Percentiles rank a stretch among this genome's conserved stretches.
Conservation (phyloP, 2,113 vertebrate species). For the Pionites leucogaster region DNA sequence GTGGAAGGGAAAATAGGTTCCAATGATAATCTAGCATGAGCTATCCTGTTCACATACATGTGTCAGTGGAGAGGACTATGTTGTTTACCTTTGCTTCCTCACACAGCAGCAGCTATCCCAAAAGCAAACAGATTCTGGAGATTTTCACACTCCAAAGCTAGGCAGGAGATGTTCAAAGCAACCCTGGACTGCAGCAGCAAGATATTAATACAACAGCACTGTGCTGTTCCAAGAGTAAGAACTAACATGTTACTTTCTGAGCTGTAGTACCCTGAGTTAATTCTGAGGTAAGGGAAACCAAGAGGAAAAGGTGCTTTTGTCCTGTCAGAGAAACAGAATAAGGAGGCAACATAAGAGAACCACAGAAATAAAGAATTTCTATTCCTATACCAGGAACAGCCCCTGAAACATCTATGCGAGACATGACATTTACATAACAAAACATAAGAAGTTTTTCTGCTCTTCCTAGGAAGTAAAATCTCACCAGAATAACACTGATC, state of each 20-base stretch:
- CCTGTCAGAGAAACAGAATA: neutral
- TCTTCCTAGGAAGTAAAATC: neutral
- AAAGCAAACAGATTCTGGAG: neutral
- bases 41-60: neutral
- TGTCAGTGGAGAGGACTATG: neutral
- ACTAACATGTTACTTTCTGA: neutral
- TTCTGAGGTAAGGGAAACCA: neutral
- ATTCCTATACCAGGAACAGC: neutral
- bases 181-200: neutral
- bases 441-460: neutral
- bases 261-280: neutral
- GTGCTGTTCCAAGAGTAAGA: neutral
- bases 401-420: neutral
- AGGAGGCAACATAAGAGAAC: neutral
- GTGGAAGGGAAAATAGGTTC: neutral
- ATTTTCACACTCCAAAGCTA: neutral
- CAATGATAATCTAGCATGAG: neutral
- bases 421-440: neutral
- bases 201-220: neutral
- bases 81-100: neutral
- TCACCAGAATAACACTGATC: neutral
- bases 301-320: fast-evolving
- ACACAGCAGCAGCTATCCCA: neutral
- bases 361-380: neutral
- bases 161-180: neutral